Evolutionary conservation across 2,113 vertebrate species (phyloP).

Genomic region (Eolophus roseicapilla): DNA sequence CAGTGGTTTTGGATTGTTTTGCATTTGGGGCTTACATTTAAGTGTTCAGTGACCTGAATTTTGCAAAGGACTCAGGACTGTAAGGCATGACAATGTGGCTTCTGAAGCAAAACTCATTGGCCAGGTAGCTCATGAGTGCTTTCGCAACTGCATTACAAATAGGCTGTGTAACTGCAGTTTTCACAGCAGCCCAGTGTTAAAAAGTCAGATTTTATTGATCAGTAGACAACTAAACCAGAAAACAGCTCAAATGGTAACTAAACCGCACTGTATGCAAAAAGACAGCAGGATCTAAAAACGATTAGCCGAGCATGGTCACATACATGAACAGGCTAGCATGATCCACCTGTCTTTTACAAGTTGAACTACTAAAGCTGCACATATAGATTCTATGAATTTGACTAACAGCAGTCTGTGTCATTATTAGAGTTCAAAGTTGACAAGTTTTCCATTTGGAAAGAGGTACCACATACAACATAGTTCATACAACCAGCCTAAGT

Average conservation of each 20-base stretch:
- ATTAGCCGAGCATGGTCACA: neutral
- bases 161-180: neutral
- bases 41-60: neutral
- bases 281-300: neutral
- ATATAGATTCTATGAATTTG: neutral
- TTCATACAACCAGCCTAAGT: neutral
- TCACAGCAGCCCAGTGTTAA: neutral
- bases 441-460: neutral
- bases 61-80: neutral
- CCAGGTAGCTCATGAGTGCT: neutral
- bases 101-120: neutral
- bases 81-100: neutral
- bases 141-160: neutral
- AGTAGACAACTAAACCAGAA: neutral
- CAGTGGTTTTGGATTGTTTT: neutral
- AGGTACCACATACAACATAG: neutral
- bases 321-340: accelerated
- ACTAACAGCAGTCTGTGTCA: neutral
- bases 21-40: neutral
- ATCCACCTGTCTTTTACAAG: neutral
- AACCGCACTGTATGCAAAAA: neutral
- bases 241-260: neutral
- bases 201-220: neutral
- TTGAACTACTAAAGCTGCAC: neutral
- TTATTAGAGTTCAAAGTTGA: neutral